Conservation (phyloP, 92 coral and sea anemone genomes). For the Blastomussa wellsi region DNA sequence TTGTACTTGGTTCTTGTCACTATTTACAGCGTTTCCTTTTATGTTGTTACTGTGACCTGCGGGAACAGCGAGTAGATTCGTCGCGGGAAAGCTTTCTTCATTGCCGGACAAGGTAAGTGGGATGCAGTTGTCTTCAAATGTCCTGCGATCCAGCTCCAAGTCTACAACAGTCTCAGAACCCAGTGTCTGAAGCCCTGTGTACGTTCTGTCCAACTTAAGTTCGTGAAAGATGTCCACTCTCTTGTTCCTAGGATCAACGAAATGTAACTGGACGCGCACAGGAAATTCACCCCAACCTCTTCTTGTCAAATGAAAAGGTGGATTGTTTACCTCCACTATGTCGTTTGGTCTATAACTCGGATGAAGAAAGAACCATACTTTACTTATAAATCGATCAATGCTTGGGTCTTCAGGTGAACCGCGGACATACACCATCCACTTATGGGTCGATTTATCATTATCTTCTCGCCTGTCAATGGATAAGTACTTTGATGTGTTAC, state of each 20-base stretch:
- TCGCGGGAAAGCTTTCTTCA: constrained; percentile 28
- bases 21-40: background rate
- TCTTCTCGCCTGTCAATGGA: constrained; percentile 86
- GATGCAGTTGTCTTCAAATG: constrained; percentile 70
- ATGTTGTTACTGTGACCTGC: background rate
- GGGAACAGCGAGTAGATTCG: constrained; percentile 16
- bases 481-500: constrained; percentile 95
- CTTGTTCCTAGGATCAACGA: constrained; percentile 88
- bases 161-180: constrained; percentile 99
- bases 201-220: constrained; percentile 88
- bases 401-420: constrained; percentile 87
- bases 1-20: background rate
- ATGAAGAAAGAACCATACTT: constrained; percentile 98
- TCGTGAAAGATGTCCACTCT: constrained; percentile 95
- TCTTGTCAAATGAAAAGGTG: constrained; percentile 94
- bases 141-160: constrained; percentile 87
- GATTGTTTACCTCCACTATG: constrained; percentile 91
- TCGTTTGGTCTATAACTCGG: constrained; percentile 99
- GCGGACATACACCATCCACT: constrained; percentile 99
- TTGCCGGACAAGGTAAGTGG: constrained; percentile 5
- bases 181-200: constrained; percentile 97
- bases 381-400: constrained; percentile 74
- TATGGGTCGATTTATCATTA: constrained; percentile 96
- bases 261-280: constrained; percentile 92
- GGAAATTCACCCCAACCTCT: constrained; percentile 99